Conservation (phyloP, 2,113 vertebrate species). For the Arizona elegans region DNA sequence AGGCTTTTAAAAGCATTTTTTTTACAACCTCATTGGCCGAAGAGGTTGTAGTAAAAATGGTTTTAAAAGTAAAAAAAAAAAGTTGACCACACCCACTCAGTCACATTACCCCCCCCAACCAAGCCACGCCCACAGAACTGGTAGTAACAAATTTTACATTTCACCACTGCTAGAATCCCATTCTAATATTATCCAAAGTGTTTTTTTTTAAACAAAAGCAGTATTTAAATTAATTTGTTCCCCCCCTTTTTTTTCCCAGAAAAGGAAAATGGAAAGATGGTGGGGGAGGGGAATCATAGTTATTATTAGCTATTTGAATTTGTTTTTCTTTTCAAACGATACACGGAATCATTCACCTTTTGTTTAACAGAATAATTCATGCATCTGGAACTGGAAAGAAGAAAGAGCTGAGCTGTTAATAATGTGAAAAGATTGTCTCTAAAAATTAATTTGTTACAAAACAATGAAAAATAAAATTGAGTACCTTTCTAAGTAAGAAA, state of each 20-base stretch:
- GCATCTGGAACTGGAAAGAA: constrained; percentile 38
- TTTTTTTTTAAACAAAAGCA: neutral
- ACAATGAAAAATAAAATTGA: constrained; percentile 45
- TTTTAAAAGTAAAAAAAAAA: too few species aligned
- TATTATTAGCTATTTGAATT: constrained; percentile 52
- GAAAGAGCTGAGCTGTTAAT: constrained; percentile 58
- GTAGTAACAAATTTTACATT: too few species aligned
- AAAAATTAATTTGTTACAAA: constrained; percentile 56
- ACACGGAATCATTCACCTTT: constrained; percentile 50
- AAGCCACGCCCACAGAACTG: too few species aligned
- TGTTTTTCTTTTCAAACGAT: constrained; percentile 25
- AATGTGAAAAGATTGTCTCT: constrained; percentile 55
- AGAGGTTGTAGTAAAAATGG: too few species aligned
- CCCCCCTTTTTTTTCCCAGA: neutral
- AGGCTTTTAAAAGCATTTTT: too few species aligned
- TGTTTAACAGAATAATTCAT: constrained; percentile 55
- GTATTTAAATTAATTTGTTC: neutral
- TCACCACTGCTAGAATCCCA: neutral
- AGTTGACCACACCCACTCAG: too few species aligned
- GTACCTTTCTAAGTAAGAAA: constrained; percentile 52
- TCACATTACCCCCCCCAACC: too few species aligned
- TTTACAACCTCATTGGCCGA: too few species aligned
- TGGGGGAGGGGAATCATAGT: constrained; percentile 5
- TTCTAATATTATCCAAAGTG: neutral
- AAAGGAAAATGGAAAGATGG: constrained; percentile 9